Evolutionary conservation across 2,113 vertebrate species (phyloP), one percentile per base, ranked within the genome.

Genomic region (Odocoileus virginianus): DNA sequence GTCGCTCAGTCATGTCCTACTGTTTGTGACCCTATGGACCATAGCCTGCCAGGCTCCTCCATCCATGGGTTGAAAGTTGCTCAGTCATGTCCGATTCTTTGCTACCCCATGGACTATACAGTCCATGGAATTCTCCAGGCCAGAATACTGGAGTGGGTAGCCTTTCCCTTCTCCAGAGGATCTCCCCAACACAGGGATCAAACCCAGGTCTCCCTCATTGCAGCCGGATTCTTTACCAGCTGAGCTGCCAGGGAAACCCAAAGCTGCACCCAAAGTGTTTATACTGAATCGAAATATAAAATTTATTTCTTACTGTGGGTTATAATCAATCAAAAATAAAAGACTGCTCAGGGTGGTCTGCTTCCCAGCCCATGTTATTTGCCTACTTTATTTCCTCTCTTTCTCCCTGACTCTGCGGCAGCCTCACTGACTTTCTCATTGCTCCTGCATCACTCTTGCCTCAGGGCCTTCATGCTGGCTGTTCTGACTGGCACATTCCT

Each of bases 401-500:
- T 9, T 40, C 33, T 10, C 28, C 36, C 87, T 16, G 5, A 6
- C 54, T 30, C n/a, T 64, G 50, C 25, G 12, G 27, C 23, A 64
- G 23, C 60, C 81, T 71, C 17, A 0, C 61, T 17, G 6, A 40
- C 60, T 79, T 55, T 54, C 36, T 92, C 17, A 4, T 16, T 61
- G 1, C 61, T 54, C 30, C 52, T 23, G 6, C 30, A 2, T 27
- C 7, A 11, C 23, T 60, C 55, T 57, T 88, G 50, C 54, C 94
- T 82, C 91, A 76, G 89, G 76, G 47, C 95, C 93, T 97, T 95
- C 90, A 55, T 6, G 33, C 78, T 3, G 16, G 76, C 55, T 71
- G 6, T 82, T 78, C 47, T 23, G 15, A 10, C 33, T 28, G 47
- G 15, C 47, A 74, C 16, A n/a, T 50, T 57, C 81, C 47, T 67